Conservation (phyloP, 2,888 invertebrate species). For the Melieria picta region DNA sequence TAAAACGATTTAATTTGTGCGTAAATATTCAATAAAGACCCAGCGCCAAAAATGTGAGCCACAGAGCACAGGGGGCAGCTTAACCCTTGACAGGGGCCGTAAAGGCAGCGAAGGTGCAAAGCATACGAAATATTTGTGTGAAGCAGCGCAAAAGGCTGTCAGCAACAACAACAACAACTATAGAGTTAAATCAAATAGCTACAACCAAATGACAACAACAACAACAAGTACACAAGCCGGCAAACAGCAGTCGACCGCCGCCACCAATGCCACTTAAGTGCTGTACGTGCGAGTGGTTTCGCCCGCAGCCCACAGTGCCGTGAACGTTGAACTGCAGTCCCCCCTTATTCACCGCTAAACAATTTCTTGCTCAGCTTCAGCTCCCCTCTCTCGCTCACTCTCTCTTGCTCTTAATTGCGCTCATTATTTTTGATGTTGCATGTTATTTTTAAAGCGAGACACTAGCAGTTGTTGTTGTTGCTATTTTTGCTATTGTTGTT, state of each 20-base stretch:
- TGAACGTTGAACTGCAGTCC: constrained; percentile 1
- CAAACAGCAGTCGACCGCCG: not conserved
- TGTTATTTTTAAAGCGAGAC: constrained; percentile 34
- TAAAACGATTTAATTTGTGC: constrained; percentile 34
- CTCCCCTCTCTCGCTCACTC: constrained; percentile 8
- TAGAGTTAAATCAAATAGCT: no score
- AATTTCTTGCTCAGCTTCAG: not conserved
- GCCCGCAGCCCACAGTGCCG: not conserved
- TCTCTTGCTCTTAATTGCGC: constrained; percentile 25
- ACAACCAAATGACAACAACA: not conserved
- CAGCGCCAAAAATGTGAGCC: no score
- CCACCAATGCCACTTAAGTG: constrained; percentile 7
- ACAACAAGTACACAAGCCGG: not conserved
- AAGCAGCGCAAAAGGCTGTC: not conserved
- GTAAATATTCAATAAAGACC: constrained; percentile 27
- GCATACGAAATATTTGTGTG: not conserved
- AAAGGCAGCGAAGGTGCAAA: not conserved
- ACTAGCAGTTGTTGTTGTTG: constrained; percentile 21
- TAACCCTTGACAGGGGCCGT: no score
- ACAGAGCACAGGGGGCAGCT: no score
- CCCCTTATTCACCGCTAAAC: not conserved
- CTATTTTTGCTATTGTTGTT: not conserved
- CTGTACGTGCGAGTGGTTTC: constrained; percentile 23
- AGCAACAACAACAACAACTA: no score
- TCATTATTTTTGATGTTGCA: constrained; percentile 34